phyloP scores from a whole-genome alignment of 2,113 vertebrate genomes.

The Butastur rufipennis region DNA sequence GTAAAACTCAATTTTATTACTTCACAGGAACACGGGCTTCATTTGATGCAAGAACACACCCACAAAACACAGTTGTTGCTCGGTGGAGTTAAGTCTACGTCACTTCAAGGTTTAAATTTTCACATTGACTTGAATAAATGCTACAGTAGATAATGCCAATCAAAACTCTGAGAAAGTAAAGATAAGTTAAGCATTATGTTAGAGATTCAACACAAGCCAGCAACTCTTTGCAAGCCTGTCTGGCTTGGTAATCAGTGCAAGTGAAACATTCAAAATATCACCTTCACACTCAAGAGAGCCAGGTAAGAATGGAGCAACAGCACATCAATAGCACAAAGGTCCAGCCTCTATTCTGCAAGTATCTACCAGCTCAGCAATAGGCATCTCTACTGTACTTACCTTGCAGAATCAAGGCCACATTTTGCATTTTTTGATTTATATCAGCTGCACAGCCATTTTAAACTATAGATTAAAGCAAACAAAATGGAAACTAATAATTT shows the following conservation, averaged over 20 bases:
- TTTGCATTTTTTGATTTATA: not conserved
- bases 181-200: not conserved
- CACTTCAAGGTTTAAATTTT: not conserved
- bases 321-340: not conserved
- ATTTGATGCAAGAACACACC: not conserved
- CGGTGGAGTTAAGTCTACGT: not conserved
- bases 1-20: slow-evolving; percentile 14
- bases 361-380: not conserved
- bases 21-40: not conserved
- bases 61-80: not conserved
- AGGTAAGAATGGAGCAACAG: not conserved
- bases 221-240: not conserved
- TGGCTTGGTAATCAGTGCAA: not conserved
- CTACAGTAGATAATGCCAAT: not conserved
- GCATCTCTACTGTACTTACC: not conserved
- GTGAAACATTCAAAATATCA: not conserved
- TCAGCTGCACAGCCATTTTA: not conserved
- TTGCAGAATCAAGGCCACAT: not conserved
- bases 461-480: slow-evolving; percentile 19
- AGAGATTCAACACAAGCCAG: not conserved
- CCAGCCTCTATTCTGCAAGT: not conserved
- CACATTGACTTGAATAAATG: not conserved
- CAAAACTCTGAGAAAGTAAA: not conserved
- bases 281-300: not conserved
- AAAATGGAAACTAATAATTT: slow-evolving; percentile 13